These are phyloP conservation scores for Pseudolaguvia tuberculata DNA, from an alignment of 2,113 vertebrate species.

Conservation along the genomic window DNA sequence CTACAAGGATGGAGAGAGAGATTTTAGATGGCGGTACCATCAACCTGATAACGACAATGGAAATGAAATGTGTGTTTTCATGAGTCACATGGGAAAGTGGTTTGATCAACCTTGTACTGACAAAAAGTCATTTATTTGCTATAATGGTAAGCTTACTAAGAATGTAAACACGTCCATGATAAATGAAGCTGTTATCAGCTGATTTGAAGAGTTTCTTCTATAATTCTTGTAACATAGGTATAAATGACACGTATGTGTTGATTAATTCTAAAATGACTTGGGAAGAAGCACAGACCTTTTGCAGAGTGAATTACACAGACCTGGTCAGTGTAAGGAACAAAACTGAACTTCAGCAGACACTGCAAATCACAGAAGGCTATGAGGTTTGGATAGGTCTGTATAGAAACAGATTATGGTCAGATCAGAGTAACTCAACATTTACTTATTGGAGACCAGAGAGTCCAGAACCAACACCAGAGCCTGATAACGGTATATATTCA, in stretches of 20 bases:
- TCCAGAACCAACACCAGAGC: not conserved
- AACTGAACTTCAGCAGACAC: conserved; percentile 19
- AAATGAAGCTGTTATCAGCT: too few species aligned
- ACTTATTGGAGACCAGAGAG: conserved; percentile 36
- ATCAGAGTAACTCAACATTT: conserved; percentile 6
- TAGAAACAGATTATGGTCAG: conserved; percentile 50
- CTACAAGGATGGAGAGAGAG: conserved; percentile 4
- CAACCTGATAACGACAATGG: conserved; percentile 12
- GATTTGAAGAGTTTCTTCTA: not conserved
- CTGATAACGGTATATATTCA: conserved; percentile 6
- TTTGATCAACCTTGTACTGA: not conserved
- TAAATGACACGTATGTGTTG: conserved; percentile 3
- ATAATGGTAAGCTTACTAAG: conserved; percentile 2
- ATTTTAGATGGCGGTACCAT: conserved; percentile 5
- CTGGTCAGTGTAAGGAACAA: conserved; percentile 34
- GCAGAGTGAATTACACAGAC: conserved; percentile 32
- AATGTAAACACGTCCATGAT: too few species aligned
- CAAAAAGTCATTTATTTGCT: not conserved
- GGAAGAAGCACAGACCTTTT: not conserved
- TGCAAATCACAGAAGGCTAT: rapidly evolving
- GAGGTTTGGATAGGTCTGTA: conserved; percentile 47
- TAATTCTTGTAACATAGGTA: not conserved
- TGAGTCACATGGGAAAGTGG: not conserved
- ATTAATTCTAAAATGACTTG: rapidly evolving
- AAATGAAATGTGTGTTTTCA: conserved; percentile 17